Evolutionary conservation across 2,888 invertebrate genomes (phyloP).

Genomic region (Drosophila bunnanda): DNA sequence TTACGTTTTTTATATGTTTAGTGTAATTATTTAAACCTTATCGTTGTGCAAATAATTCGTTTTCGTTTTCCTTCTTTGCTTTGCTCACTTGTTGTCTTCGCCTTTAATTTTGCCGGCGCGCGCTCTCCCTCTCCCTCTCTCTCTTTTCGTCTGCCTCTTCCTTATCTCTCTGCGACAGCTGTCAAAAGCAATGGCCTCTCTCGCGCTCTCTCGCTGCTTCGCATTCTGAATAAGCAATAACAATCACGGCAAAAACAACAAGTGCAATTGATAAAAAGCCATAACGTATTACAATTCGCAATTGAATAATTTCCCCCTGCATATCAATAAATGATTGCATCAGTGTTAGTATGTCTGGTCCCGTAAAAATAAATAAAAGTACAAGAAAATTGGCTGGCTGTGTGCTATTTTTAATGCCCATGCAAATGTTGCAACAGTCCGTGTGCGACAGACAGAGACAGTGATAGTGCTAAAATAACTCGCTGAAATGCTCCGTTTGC

Average conservation of each 20-base stretch:
- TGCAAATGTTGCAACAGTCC: slow-evolving; percentile 48
- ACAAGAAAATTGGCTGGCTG: slow-evolving; percentile 51
- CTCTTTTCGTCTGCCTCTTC: slow-evolving; percentile 4
- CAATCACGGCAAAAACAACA: slow-evolving; percentile 43
- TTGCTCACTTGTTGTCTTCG: slow-evolving; percentile 70
- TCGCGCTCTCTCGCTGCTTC: slow-evolving; percentile 44
- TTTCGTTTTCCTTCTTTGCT: slow-evolving; percentile 35
- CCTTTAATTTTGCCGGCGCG: slow-evolving; percentile 46
- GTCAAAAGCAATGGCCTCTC: slow-evolving; percentile 25
- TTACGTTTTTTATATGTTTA: slow-evolving; percentile 15
- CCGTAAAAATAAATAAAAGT: slow-evolving; percentile 54
- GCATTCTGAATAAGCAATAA: slow-evolving; percentile 48
- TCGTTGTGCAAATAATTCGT: slow-evolving; percentile 25
- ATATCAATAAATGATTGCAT: slow-evolving; percentile 44
- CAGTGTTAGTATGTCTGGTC: slow-evolving; percentile 51
- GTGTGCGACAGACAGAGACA: slow-evolving; percentile 12
- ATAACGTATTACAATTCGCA: slow-evolving; percentile 22
- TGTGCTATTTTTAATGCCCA: slow-evolving; percentile 67
- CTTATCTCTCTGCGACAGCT: slow-evolving; percentile 32
- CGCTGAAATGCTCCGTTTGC: slow-evolving; percentile 28
- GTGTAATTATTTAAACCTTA: slow-evolving; percentile 38
- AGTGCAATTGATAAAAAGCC: slow-evolving; percentile 50
- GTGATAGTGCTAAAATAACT: slow-evolving; percentile 43
- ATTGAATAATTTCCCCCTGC: slow-evolving; percentile 34
- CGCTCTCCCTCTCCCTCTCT: slow-evolving; percentile 21